Evolutionary conservation across 2,113 vertebrate species (phyloP), one percentile per base, ranked within the genome.

Genomic region (Chrysemys picta): DNA sequence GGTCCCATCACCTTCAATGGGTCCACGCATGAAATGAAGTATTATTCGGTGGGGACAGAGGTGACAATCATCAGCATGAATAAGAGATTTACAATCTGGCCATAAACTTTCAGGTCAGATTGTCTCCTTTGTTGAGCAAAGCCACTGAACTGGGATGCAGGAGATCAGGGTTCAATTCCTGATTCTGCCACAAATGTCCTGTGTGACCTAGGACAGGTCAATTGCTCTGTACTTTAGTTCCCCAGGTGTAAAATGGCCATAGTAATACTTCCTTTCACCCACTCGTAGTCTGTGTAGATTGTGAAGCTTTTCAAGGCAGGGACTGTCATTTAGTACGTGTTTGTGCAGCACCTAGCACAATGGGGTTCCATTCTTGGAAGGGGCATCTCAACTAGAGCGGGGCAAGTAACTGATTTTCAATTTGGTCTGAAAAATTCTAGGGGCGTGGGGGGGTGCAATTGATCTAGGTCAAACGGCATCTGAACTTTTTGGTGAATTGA

Each of bases 311-410:
- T 19, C 8, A 69, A 19, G 16, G 31, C 16, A 8, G 31, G 35
- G 62, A 69, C 35, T 69, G 62, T 14, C 59, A 65, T 65, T 65
- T 31, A 65, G 31, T n/a, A n/a, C 3, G 21, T 19, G 16, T 69
- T 65, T n/a, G 0, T 9, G 10, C 1, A 1, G 80, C 5, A 38
- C 3, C 47, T n/a, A 65, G 5, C 54, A 53, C 3, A 12, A 19
- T 3, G 31, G 24, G 72, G 57, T 17, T 83, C 3, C 13, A 10
- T 0, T 5, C 27, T 16, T 54, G 11, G 22, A 69, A 31, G 87
- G 86, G 80, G 50, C 19, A 38, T 72, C 19, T 72, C 35, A 72
- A 2, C 65, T 72, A 38, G n/a, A 38, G 35, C 19, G 2, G 4
- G 65, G 17, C 35, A 69, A 17, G 10, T 21, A n/a, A 69, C 65